phyloP scores from a whole-genome alignment of 53 echinoderm and acorn worm genomes.

The Mesocentrotus franciscanus region DNA sequence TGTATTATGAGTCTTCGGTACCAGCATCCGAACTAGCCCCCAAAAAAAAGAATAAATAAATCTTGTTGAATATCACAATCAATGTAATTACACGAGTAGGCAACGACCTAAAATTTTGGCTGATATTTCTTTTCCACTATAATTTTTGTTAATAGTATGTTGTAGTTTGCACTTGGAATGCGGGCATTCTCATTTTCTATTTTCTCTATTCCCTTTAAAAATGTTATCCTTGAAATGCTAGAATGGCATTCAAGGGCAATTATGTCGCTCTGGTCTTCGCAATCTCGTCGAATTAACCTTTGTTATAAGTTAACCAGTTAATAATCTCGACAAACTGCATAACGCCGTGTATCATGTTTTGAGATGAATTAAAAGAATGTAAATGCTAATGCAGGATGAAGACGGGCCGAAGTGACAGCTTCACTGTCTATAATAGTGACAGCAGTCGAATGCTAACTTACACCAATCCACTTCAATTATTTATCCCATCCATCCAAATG shows the following conservation, averaged over 20 bases:
- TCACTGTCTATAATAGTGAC: background rate
- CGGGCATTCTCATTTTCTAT: too few species aligned
- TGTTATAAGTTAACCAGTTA: slow-evolving; percentile 4
- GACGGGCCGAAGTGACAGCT: background rate
- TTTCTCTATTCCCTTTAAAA: background rate
- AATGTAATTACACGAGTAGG: too few species aligned
- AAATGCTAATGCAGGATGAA: background rate
- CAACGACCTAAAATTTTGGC: too few species aligned
- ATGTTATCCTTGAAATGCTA: background rate
- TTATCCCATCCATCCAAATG: background rate
- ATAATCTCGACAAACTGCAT: slow-evolving; percentile 10
- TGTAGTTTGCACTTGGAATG: too few species aligned
- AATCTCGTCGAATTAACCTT: slow-evolving; percentile 7
- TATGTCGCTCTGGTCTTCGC: background rate
- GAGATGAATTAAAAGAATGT: slow-evolving; percentile 9
- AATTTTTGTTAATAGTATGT: too few species aligned
- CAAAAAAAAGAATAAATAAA: too few species aligned
- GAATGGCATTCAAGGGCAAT: background rate
- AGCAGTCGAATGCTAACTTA: background rate
- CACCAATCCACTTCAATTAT: slow-evolving; percentile 42
- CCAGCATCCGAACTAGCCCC: too few species aligned
- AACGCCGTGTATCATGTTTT: background rate
- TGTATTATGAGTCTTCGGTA: too few species aligned
- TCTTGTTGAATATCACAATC: too few species aligned
- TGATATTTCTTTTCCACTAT: too few species aligned